A percentile compares a stretch with the other conserved stretches of the same genome.
Evolutionary conservation across 2,113 vertebrate species (phyloP).

Genomic region (Anseranas semipalmata): DNA sequence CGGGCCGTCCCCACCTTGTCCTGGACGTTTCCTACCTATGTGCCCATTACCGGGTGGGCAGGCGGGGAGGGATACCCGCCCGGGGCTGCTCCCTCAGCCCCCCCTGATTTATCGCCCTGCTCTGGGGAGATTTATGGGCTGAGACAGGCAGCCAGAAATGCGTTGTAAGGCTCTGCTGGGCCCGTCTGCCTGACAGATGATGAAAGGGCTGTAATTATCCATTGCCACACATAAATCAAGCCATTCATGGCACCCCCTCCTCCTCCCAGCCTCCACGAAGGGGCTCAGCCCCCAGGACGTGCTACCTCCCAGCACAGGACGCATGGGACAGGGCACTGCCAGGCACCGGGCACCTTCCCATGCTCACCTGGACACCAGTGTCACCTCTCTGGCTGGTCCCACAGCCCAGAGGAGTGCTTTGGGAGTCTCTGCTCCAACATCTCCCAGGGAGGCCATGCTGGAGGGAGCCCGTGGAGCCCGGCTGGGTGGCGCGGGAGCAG

Average conservation of each 20-base stretch:
- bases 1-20: constrained; percentile 52
- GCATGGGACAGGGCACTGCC: not conserved
- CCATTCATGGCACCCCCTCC: not conserved
- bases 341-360: not conserved
- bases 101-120: constrained; percentile 68
- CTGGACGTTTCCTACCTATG: constrained; percentile 60
- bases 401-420: not conserved
- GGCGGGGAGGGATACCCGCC: constrained; percentile 15
- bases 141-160: constrained; percentile 1
- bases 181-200: not conserved
- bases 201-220: constrained; percentile 45
- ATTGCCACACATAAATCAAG: constrained; percentile 36
- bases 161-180: not conserved
- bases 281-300: not conserved
- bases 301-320: not conserved
- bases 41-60: not conserved
- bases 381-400: fast-evolving
- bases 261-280: not conserved
- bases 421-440: not conserved
- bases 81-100: not conserved
- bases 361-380: not conserved
- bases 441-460: not conserved
- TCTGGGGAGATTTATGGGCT: constrained; percentile 74
- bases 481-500: not conserved
- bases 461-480: not conserved